These are phyloP conservation scores for Tolmerus cingulatus DNA, from an alignment of 2,888 invertebrate species.

Conservation along the genomic window DNA sequence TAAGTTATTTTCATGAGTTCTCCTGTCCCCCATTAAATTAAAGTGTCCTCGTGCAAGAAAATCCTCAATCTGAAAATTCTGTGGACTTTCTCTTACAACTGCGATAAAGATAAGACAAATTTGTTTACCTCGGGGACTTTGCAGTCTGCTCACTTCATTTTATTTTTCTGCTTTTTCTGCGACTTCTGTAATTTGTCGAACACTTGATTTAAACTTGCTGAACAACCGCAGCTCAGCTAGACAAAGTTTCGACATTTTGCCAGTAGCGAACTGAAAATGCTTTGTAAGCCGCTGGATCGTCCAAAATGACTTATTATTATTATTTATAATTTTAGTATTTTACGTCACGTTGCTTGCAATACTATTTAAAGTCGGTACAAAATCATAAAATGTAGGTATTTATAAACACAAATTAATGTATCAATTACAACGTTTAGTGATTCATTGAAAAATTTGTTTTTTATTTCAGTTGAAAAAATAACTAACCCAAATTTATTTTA, in stretches of 20 bases:
- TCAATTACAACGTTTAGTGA: neutral
- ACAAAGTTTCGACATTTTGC: neutral
- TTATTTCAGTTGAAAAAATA: too few relatives aligned
- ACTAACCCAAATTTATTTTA: too few relatives aligned
- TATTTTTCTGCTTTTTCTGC: neutral
- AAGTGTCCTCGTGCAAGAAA: neutral
- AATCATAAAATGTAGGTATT: neutral
- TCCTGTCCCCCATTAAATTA: neutral
- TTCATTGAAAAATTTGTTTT: neutral
- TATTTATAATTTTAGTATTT: neutral
- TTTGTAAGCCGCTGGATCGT: neutral
- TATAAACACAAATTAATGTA: neutral
- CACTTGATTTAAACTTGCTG: neutral
- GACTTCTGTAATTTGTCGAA: neutral
- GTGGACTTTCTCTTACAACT: neutral
- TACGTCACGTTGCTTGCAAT: neutral
- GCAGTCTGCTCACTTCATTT: neutral
- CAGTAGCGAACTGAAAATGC: neutral
- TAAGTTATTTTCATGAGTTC: neutral
- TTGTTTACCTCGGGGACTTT: neutral
- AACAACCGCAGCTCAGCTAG: neutral
- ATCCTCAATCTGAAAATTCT: neutral
- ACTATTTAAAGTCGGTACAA: neutral
- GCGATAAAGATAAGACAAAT: neutral
- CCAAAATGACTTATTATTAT: neutral